phyloP scores from a whole-genome alignment of 2,797 vertebrate species.

The Podarcis siculus region DNA sequence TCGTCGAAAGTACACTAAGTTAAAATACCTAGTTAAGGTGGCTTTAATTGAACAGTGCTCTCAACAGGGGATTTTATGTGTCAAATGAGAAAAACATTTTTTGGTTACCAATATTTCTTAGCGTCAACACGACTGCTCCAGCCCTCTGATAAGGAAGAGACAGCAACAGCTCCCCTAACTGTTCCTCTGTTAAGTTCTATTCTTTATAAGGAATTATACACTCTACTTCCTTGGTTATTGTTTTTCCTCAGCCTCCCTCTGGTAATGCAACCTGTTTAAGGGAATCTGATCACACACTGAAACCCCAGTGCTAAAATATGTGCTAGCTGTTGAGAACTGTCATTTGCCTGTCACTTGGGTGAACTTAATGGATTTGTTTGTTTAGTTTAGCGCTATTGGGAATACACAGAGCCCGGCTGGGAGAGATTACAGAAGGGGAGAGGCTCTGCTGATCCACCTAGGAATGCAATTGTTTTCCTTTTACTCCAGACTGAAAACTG shows the following conservation, averaged over 20 bases:
- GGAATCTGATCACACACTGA: conserved; percentile 62
- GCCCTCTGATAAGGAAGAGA: background rate
- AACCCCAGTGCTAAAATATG: conserved; percentile 46
- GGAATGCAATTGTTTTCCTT: conserved; percentile 69
- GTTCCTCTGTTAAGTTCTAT: background rate
- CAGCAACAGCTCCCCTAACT: background rate
- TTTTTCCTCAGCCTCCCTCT: conserved; percentile 41
- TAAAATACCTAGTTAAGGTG: background rate
- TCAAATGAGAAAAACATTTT: background rate
- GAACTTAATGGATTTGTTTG: conserved; percentile 71
- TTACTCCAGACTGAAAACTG: conserved; percentile 44
- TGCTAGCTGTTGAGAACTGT: conserved; percentile 66
- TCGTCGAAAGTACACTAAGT: too few species aligned
- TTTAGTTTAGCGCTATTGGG: conserved; percentile 67
- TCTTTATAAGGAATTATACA: background rate
- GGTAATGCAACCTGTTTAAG: conserved; percentile 62
- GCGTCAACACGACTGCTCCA: too few species aligned
- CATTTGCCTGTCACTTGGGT: conserved; percentile 67
- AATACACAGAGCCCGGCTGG: conserved; percentile 61
- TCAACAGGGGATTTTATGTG: background rate
- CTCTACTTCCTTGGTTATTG: background rate
- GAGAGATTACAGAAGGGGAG: conserved; percentile 61
- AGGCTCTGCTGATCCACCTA: conserved; percentile 66
- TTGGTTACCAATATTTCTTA: background rate
- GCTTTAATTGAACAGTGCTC: too few species aligned